Conservation (phyloP, 2,888 invertebrate species). For the Stenoptilia bipunctidactyla region DNA sequence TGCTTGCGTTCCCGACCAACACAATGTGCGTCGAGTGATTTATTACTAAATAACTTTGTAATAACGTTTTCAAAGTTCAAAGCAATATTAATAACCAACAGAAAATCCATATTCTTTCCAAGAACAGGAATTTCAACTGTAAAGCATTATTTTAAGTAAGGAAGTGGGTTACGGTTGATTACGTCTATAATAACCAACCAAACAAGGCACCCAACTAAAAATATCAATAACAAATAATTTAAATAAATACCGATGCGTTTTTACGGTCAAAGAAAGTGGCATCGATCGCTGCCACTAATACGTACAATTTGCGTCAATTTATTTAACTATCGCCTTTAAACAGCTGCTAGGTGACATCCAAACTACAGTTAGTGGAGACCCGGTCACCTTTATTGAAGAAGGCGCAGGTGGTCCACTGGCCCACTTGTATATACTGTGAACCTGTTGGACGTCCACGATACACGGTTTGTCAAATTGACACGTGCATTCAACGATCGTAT, state of each 20-base stretch:
- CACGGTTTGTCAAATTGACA: slow-evolving; percentile 2
- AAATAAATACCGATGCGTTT: background rate
- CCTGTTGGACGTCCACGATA: slow-evolving; percentile 25
- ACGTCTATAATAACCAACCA: too few species aligned
- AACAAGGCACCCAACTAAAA: too few species aligned
- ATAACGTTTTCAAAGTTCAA: too few species aligned
- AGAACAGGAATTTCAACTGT: too few species aligned
- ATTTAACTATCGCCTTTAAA: slow-evolving; percentile 51
- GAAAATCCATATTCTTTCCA: too few species aligned
- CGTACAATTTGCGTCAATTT: slow-evolving; percentile 49
- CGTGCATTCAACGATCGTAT: too few species aligned
- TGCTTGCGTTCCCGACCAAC: background rate
- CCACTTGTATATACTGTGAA: slow-evolving; percentile 27
- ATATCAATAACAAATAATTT: too few species aligned
- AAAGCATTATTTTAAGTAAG: too few species aligned
- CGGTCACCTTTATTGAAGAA: slow-evolving; percentile 51
- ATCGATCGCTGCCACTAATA: slow-evolving; percentile 28
- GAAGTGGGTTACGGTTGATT: too few species aligned
- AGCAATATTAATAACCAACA: too few species aligned
- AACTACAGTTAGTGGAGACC: slow-evolving; percentile 60
- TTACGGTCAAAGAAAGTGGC: slow-evolving; percentile 43
- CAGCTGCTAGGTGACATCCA: slow-evolving; percentile 43
- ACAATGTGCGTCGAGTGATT: background rate
- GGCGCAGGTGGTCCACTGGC: slow-evolving; percentile 34
- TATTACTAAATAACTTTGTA: too few species aligned